Conservation (phyloP, 2,797 vertebrate genomes). For the Lindbergichthys nudifrons region DNA sequence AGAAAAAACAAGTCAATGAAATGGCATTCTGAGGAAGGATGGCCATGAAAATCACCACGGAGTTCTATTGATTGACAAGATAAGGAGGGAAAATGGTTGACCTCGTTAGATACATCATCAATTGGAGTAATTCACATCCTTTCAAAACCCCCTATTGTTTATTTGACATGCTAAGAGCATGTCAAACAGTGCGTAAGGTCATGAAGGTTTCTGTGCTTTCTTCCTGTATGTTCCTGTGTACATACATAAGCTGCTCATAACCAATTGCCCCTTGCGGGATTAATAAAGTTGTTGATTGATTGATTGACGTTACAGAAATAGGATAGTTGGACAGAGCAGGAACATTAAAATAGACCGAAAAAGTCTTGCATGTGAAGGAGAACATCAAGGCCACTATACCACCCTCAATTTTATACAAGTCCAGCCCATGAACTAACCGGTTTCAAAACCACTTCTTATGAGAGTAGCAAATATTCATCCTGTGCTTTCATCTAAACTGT, state of each 20-base stretch:
- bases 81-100: conserved; percentile 65
- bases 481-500: conserved; percentile 28
- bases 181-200: conserved; percentile 38
- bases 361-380: conserved; percentile 18
- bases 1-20: conserved; percentile 68
- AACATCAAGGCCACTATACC: conserved; percentile 31
- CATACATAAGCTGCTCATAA: too few species aligned
- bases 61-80: conserved; percentile 74
- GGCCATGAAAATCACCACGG: conserved; percentile 56
- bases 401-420: conserved; percentile 16
- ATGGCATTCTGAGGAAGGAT: conserved; percentile 53
- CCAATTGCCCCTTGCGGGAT: too few species aligned
- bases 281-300: too few species aligned
- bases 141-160: conserved; percentile 55
- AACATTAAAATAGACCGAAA: conserved; percentile 8
- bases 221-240: too few species aligned
- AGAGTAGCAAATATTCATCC: conserved; percentile 30
- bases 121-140: conserved; percentile 60
- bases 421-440: conserved; percentile 26
- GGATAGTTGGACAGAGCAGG: neutral
- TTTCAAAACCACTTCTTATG: conserved; percentile 37
- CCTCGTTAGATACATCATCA: conserved; percentile 67
- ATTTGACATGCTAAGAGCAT: conserved; percentile 47
- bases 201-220: too few species aligned
- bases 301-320: conserved; percentile 1